Evolutionary conservation across 1,140 invertebrate genomes (phyloP).

Genomic region (Sitophilus oryzae): DNA sequence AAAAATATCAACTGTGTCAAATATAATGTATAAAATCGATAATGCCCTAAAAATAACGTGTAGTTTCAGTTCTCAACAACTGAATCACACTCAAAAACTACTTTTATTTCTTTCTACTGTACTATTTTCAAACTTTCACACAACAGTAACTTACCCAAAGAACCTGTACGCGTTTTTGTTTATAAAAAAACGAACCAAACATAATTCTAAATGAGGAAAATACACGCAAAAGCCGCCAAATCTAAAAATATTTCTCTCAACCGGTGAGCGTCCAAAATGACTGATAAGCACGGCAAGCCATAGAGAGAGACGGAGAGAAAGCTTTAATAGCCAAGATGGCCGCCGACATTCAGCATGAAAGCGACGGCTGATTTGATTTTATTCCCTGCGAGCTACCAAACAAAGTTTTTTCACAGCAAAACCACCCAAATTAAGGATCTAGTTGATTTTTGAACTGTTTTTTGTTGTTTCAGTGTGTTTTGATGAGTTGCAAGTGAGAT

Average conservation of each 20-base stretch:
- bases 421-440: not conserved
- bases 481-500: not conserved
- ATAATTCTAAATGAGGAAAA: conserved; percentile 17
- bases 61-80: too few relatives aligned
- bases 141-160: conserved; percentile 26
- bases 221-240: conserved; percentile 18
- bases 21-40: too few relatives aligned
- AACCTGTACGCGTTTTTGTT: too few relatives aligned
- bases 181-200: conserved; percentile 23
- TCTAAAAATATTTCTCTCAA: conserved; percentile 31
- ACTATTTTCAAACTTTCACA: too few relatives aligned
- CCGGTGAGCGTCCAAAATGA: conserved; percentile 14
- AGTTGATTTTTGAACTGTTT: not conserved
- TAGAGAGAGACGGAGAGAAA: conserved; percentile 30
- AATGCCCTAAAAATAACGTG: too few relatives aligned
- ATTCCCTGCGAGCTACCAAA: too few relatives aligned
- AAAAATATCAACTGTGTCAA: too few relatives aligned
- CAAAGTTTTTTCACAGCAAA: too few relatives aligned
- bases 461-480: conserved; percentile 4
- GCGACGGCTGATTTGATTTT: conserved; percentile 3
- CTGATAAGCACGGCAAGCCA: conserved; percentile 19
- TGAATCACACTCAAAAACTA: too few relatives aligned
- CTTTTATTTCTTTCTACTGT: conserved; percentile 21
- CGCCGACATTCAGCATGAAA: conserved; percentile 18
- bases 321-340: conserved; percentile 35